Base-by-base conservation (phyloP, 92 coral and sea anemone species). In the Porites cylindrica region DNA sequence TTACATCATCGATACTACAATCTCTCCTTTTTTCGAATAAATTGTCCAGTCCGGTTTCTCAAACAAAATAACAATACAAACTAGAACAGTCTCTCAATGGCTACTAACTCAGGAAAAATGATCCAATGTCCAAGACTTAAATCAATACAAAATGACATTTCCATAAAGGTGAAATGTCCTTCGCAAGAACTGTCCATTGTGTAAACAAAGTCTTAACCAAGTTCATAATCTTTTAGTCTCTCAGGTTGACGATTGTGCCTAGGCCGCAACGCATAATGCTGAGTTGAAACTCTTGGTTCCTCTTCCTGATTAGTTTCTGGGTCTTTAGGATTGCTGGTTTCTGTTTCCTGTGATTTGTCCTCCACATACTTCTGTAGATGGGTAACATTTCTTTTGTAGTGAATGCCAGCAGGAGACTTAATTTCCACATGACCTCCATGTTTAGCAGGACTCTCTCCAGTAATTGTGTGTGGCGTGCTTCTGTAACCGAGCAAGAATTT, bases 391-490 rank as follows among this genome's bases (percentile, higher is more conserved):
- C 64, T 10, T 14, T 14, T 60, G 64, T 60, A 60, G 64, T 4
- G 69, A 4, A 20, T 38, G 23, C 32, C 70, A 19, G 70, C 32
- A 66, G 32, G 32, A 20, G 70, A 66, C 20, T 11, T 47, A 85
- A 76, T 72, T 72, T 29, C 68, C 47, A 56, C 64, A 75, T 64
- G 83, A 50, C 17, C 5, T 47, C 32, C 60, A 9, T 75, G 23
- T 13, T 75, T 60, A 16, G 38, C 66, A 16, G 87, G 79, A 43
- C 65, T 43, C 16, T 32, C 77, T 21, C 87, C 79, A 18, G 79
- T 82, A 1, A 81, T 83, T 17, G 80, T 51, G 72, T 83, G 88
- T 29, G 88, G 88, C 6, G 88, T 83, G 63, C 78, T 59, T 67
- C 88, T 73, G 81, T 83, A 64, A 29, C 69, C 81, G 7, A 65